Evolutionary conservation across 1,140 invertebrate species (phyloP).

Genomic region (Pseudomyrmex pallidus): DNA sequence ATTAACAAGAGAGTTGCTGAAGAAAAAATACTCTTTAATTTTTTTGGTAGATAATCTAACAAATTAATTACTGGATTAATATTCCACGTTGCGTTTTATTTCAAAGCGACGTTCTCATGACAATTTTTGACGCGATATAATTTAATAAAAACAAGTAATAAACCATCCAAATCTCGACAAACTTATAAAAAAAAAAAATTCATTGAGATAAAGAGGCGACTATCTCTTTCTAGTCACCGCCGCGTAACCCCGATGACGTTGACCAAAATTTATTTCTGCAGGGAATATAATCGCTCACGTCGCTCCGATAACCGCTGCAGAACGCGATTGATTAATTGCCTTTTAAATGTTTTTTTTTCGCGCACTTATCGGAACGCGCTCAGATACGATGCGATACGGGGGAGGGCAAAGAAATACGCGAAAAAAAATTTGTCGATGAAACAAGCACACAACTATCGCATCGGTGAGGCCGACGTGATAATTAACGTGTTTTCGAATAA

Average conservation of each 20-base stretch:
- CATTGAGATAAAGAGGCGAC: not conserved
- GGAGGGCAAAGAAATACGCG: slow-evolving; percentile 18
- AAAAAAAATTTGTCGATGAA: slow-evolving; percentile 8
- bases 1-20: too few species aligned
- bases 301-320: slow-evolving; percentile 29
- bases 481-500: too few species aligned
- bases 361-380: slow-evolving; percentile 15
- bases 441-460: not conserved
- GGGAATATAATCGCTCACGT: slow-evolving; percentile 24
- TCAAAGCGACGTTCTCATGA: too few species aligned
- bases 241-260: slow-evolving; percentile 5
- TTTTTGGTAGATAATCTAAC: too few species aligned
- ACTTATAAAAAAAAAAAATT: not conserved
- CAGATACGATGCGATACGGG: slow-evolving; percentile 17
- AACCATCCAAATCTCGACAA: too few species aligned
- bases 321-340: slow-evolving; percentile 33
- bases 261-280: slow-evolving; percentile 29
- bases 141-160: too few species aligned
- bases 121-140: too few species aligned
- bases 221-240: slow-evolving; percentile 40
- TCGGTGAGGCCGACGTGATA: slow-evolving; percentile 2
- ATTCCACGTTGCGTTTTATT: too few species aligned
- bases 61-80: too few species aligned
- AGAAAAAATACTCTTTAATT: too few species aligned
- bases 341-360: slow-evolving; percentile 47